These are phyloP conservation scores for Macquaria australasica DNA, from an alignment of 2,113 vertebrate genomes.

Conservation along the genomic window DNA sequence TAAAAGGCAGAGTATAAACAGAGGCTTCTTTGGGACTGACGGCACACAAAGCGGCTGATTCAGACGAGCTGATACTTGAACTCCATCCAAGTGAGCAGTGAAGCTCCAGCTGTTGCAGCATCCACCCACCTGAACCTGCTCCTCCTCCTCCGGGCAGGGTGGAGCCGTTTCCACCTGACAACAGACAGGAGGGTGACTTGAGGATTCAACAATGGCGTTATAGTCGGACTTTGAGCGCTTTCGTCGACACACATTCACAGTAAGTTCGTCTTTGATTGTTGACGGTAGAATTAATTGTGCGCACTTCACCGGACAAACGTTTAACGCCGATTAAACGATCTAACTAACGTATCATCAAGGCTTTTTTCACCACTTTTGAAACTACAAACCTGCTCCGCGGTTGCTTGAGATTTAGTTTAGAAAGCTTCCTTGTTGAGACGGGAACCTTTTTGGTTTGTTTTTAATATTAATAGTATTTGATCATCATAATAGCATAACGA, in stretches of 20 bases:
- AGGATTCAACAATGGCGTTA: conserved; percentile 12
- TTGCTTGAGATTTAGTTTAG: not conserved
- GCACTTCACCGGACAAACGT: not conserved
- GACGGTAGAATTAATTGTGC: not conserved
- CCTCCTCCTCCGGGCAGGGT: conserved; percentile 32
- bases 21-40: conserved; percentile 43
- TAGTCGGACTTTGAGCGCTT: not conserved
- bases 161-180: conserved; percentile 52
- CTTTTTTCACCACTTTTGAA: not conserved
- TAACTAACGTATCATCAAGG: not conserved
- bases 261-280: conserved; percentile 25
- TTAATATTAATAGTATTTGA: not conserved
- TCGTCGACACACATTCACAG: conserved; percentile 33
- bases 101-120: not conserved
- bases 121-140: conserved; percentile 10
- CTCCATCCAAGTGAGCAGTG: not conserved
- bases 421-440: not conserved
- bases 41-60: conserved; percentile 56
- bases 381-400: not conserved
- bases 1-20: conserved; percentile 28
- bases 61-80: conserved; percentile 19
- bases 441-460: not conserved
- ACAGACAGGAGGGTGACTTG: not conserved
- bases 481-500: rapidly evolving
- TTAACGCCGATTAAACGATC: not conserved